Evolutionary conservation across 1,140 invertebrate species (phyloP).

Genomic region (Caenorhabditis tropicalis): DNA sequence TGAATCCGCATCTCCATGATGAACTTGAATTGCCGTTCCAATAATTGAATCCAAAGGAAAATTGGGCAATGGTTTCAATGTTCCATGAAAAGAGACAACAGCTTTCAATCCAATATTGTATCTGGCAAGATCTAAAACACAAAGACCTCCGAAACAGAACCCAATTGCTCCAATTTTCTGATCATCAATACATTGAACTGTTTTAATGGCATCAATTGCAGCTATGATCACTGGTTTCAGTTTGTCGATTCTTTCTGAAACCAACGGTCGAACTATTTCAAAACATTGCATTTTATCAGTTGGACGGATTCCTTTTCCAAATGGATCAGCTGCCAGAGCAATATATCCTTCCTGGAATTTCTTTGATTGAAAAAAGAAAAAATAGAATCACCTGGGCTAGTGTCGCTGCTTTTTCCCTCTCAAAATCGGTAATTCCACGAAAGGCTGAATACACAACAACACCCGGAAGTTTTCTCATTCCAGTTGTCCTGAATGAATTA

Average conservation of each 20-base stretch:
- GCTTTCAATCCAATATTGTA: constrained; percentile 59
- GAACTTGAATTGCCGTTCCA: constrained; percentile 47
- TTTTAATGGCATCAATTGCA: constrained; percentile 57
- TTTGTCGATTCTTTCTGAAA: constrained; percentile 42
- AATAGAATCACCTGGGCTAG: constrained; percentile 56
- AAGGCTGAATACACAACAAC: constrained; percentile 61
- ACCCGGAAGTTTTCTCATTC: constrained; percentile 49
- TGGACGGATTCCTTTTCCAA: constrained; percentile 62
- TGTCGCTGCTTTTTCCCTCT: constrained; percentile 55
- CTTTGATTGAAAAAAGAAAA: neutral
- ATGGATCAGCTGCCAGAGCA: constrained; percentile 64
- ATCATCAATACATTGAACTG: constrained; percentile 57
- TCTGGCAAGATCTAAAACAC: constrained; percentile 64
- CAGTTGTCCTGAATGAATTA: neutral
- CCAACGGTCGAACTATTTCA: constrained; percentile 55
- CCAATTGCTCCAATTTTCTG: constrained; percentile 64
- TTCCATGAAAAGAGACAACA: constrained; percentile 68
- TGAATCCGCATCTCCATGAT: constrained; percentile 65
- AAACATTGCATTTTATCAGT: constrained; percentile 56
- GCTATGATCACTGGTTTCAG: constrained; percentile 28
- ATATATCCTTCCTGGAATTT: constrained; percentile 63
- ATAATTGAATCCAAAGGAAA: constrained; percentile 51
- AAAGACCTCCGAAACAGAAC: constrained; percentile 67
- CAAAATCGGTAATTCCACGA: constrained; percentile 54
- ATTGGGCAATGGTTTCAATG: constrained; percentile 58